These are phyloP conservation scores for Turritopsis dohrnii DNA, from an alignment of 30 jellyfish, hydroid and myxozoan species.

Conservation along the genomic window DNA sequence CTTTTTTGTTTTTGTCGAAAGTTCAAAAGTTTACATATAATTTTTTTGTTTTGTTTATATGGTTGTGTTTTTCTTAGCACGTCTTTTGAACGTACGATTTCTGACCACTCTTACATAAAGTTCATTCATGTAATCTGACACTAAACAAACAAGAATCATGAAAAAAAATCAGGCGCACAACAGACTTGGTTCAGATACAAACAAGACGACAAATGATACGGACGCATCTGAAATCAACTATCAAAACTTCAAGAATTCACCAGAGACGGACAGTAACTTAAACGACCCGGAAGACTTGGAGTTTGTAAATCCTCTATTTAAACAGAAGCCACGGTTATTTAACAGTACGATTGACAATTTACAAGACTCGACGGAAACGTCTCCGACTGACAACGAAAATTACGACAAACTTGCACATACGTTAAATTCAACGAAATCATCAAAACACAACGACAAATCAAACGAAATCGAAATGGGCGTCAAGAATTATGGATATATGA, in stretches of 20 bases:
- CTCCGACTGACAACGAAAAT: not conserved
- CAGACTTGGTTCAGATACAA: not conserved
- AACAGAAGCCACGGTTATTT: not conserved
- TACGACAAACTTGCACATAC: not conserved
- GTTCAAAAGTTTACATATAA: not conserved
- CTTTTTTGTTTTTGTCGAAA: not conserved
- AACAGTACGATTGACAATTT: conserved; percentile 11
- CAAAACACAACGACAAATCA: not conserved
- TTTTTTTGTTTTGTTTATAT: not conserved
- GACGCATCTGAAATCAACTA: conserved; percentile 6
- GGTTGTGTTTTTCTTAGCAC: not conserved
- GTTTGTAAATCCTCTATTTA: conserved; percentile 9
- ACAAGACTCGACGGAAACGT: not conserved
- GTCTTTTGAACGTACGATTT: not conserved
- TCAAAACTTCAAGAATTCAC: not conserved
- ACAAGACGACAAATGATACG: not conserved
- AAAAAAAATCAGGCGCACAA: not conserved
- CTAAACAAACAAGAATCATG: not conserved
- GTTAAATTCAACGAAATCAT: not conserved
- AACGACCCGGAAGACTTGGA: not conserved
- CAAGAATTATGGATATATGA: conserved; percentile 18
- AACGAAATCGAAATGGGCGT: conserved; percentile 24
- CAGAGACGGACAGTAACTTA: not conserved
- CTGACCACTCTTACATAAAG: not conserved
- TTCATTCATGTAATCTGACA: conserved; percentile 14